Percentiles rank a stretch among this genome's conserved stretches.
phyloP scores from a whole-genome alignment of 2,888 invertebrate genomes.

The Halictus quadricinctus region DNA sequence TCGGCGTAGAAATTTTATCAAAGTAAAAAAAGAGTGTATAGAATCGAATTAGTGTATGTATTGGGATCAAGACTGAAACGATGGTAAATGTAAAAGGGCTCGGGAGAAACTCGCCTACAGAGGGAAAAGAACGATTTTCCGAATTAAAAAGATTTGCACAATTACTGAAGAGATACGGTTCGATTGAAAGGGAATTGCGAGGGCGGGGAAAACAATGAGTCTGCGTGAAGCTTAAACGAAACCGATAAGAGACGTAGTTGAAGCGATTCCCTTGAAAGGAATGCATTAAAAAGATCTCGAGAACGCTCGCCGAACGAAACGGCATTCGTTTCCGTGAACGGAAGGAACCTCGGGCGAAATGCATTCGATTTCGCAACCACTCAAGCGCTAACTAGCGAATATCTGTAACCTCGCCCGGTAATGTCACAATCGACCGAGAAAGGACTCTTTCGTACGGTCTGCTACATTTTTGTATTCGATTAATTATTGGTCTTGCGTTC shows the following conservation, averaged over 20 bases:
- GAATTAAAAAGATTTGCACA: slow-evolving; percentile 16
- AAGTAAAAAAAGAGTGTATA: not conserved
- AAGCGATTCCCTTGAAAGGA: not conserved
- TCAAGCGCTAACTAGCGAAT: not conserved
- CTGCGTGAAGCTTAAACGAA: slow-evolving; percentile 20
- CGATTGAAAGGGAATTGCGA: slow-evolving; percentile 3
- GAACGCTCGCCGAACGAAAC: not conserved
- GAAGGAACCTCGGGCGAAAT: not conserved
- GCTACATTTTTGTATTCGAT: not conserved
- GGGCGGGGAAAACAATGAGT: not conserved
- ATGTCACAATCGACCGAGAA: not conserved
- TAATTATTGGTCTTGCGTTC: not conserved
- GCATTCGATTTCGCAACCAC: not conserved
- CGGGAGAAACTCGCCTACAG: not conserved
- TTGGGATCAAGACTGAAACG: no score
- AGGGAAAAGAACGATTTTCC: not conserved
- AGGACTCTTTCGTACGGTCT: not conserved
- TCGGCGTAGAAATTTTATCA: no score
- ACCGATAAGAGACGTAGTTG: slow-evolving; percentile 10
- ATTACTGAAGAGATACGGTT: not conserved
- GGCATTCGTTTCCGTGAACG: not conserved
- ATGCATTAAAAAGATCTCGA: slow-evolving; percentile 10
- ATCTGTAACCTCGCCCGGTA: not conserved
- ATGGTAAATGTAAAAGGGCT: not conserved
- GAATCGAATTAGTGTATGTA: not conserved